Evolutionary conservation across 2,888 invertebrate genomes (phyloP).

Genomic region (Mycalesis mineus): DNA sequence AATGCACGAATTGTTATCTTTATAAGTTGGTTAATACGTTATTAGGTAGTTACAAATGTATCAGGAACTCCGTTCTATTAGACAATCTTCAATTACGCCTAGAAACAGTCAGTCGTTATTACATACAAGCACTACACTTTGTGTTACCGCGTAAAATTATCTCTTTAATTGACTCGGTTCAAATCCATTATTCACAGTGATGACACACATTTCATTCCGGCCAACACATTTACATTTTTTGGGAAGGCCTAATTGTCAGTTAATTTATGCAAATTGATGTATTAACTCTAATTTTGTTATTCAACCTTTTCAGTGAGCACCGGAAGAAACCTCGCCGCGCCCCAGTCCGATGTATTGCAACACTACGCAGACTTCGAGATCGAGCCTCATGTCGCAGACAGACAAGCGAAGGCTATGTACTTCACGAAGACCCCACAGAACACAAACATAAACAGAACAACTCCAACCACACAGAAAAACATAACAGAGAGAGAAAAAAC

Average conservation of each 20-base stretch:
- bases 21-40: too few relatives aligned
- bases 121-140: background rate
- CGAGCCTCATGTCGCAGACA: slow-evolving; percentile 44
- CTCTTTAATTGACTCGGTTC: background rate
- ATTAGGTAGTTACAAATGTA: background rate
- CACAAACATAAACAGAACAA: slow-evolving; percentile 35
- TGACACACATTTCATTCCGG: slow-evolving; percentile 11
- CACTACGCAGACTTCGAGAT: slow-evolving; percentile 47
- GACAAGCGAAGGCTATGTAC: slow-evolving; percentile 65
- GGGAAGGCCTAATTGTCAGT: background rate
- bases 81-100: slow-evolving; percentile 1
- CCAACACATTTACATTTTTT: slow-evolving; percentile 24
- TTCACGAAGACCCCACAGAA: slow-evolving; percentile 50
- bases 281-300: background rate
- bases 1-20: too few relatives aligned
- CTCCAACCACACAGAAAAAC: slow-evolving; percentile 38
- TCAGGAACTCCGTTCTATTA: background rate
- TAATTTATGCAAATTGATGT: background rate
- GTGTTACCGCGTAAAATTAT: background rate
- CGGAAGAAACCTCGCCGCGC: slow-evolving; percentile 50
- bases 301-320: slow-evolving; percentile 52
- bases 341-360: slow-evolving; percentile 57
- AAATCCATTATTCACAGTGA: background rate
- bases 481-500: slow-evolving; percentile 42
- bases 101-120: background rate